A percentile compares a stretch with the other conserved stretches of the same genome.
These are phyloP conservation scores for Rachycentron canadum DNA, from an alignment of 2,797 vertebrate species.

Conservation along the genomic window DNA sequence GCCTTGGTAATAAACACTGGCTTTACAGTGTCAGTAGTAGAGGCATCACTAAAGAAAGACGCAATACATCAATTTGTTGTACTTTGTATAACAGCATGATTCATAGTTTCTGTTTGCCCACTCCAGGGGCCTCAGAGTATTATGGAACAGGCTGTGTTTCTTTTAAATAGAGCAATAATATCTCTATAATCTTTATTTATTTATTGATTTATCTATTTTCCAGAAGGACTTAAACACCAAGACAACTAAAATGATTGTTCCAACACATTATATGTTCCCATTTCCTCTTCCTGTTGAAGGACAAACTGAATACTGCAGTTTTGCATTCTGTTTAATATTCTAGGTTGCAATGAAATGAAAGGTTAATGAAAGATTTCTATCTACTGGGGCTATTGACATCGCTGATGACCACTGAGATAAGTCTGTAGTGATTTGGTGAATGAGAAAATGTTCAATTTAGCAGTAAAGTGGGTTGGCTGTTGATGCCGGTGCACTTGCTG, in stretches of 20 bases:
- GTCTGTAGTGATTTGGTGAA: slow-evolving; percentile 37
- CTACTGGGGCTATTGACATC: slow-evolving; percentile 61
- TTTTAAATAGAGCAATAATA: slow-evolving; percentile 42
- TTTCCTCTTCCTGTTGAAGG: slow-evolving; percentile 11
- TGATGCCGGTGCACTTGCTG: background rate
- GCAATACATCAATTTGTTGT: slow-evolving; percentile 48
- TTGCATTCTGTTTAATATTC: slow-evolving; percentile 56
- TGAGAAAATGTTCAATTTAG: slow-evolving; percentile 59
- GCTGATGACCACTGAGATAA: slow-evolving; percentile 68
- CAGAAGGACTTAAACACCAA: slow-evolving; percentile 33
- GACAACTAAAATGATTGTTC: background rate
- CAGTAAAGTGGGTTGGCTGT: slow-evolving; percentile 33
- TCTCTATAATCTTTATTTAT: background rate
- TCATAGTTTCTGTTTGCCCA: slow-evolving; percentile 49
- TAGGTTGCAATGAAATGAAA: slow-evolving; percentile 52
- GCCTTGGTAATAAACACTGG: slow-evolving; percentile 17
- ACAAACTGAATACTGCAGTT: slow-evolving; percentile 2
- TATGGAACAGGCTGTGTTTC: slow-evolving; percentile 37
- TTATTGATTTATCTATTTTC: background rate
- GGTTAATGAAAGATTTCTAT: slow-evolving; percentile 75
- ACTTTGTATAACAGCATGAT: slow-evolving; percentile 47
- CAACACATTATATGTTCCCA: background rate
- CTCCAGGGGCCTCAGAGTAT: slow-evolving; percentile 15
- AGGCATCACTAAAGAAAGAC: slow-evolving; percentile 24
- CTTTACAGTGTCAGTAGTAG: slow-evolving; percentile 6